Evolutionary conservation across 2,797 vertebrate species (phyloP).

Genomic region (Melopsittacus undulatus): DNA sequence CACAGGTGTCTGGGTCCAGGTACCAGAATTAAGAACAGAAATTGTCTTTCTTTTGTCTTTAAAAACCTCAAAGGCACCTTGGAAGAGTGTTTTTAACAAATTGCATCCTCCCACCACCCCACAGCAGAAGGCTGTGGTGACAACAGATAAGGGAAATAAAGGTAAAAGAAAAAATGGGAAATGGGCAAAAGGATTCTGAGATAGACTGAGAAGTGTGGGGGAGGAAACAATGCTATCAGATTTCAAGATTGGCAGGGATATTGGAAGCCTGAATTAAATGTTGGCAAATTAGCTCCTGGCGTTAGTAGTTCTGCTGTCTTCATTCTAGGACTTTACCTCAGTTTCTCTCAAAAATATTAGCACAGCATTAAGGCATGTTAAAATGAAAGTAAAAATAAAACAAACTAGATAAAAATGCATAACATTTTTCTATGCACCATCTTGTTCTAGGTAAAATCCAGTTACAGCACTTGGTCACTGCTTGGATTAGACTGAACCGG

Average conservation of each 20-base stretch:
- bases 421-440: rapidly evolving
- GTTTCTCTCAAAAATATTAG: neutral
- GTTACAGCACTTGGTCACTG: neutral
- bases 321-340: neutral
- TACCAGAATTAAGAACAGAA: neutral
- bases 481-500: too few species aligned
- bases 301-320: neutral
- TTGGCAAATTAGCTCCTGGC: neutral
- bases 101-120: neutral
- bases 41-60: neutral
- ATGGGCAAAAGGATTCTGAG: neutral
- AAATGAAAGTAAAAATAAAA: neutral
- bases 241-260: neutral
- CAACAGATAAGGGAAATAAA: neutral
- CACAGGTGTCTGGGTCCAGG: neutral
- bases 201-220: neutral
- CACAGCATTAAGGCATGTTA: neutral
- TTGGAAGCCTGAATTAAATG: neutral
- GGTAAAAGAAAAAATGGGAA: neutral
- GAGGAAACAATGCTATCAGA: neutral
- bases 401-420: neutral
- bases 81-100: neutral
- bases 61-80: neutral
- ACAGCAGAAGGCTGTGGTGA: neutral
- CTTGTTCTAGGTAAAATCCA: neutral